Evolutionary conservation across 2,797 vertebrate species (phyloP), one percentile per base, ranked within the genome.

Genomic region (Gobio occitaniae): DNA sequence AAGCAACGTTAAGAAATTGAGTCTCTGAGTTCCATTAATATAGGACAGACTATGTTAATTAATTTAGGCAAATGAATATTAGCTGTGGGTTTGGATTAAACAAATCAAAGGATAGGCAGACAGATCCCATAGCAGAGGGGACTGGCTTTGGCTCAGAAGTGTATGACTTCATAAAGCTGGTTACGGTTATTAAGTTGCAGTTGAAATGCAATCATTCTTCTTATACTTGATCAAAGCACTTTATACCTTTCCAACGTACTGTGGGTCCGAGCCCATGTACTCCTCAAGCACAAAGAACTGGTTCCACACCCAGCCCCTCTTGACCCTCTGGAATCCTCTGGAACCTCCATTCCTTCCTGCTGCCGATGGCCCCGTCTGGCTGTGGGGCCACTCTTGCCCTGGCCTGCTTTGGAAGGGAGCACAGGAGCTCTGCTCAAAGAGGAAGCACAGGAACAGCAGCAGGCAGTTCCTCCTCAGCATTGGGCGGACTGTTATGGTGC

Each of bases 201-300:
- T 86, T 89, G 82, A 86, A 84, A 84, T n/a, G 8, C 25, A 82
- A 47, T 82, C 17, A 41, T 21, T 32, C 41, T 48, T 25, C 29
- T 19, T 21, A 9, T 87, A 47, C 19, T 11, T n/a, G 36, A 3
- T 68, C 38, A 68, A 52, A 50, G 21, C 29, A 56, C 36, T 17
- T 87, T 90, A 97, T 98, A 99, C 98, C 98, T 99, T 99, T 93
- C 98, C 98, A 90, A 99, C 98, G 66, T 99, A 99, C 90, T 99
- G 98, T 78, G 98, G 98, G 87, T 99, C 98, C 2, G 98, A 98
- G 86, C 98, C 98, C 98, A 99, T 99, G 94, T 99, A 99, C 90
- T 99, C 98, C 93, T 99, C 98, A 95, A 99, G 96, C 41, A 99
- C 98, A 87, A 99, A 99, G 94, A 99, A 99, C 21, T 99, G 98